These are phyloP conservation scores for Cassiopea andromeda DNA, from an alignment of 30 jellyfish, hydroid and myxozoan genomes.

Conservation along the genomic window DNA sequence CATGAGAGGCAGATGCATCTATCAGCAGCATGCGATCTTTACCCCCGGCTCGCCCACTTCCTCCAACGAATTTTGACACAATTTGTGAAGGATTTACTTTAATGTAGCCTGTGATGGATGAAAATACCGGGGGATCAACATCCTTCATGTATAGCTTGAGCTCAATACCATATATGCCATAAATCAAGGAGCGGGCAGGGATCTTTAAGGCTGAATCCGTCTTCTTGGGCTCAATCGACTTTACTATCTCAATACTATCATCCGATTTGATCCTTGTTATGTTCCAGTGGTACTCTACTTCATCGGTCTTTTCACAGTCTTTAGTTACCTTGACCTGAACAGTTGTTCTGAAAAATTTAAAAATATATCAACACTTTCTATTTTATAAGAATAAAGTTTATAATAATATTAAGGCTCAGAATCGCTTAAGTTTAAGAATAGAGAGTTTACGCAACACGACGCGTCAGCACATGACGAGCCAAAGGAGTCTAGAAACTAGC, in stretches of 20 bases:
- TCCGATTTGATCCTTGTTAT: conserved; percentile 9
- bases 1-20: conserved; percentile 72
- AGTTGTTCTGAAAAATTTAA: neutral
- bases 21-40: conserved; percentile 49
- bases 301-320: conserved; percentile 75
- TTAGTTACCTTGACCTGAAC: conserved; percentile 35
- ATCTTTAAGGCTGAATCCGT: conserved; percentile 54
- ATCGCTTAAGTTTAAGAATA: too few species aligned
- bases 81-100: conserved; percentile 61
- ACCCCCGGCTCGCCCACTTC: conserved; percentile 91
- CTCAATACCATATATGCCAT: conserved; percentile 57
- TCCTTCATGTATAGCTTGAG: conserved; percentile 64
- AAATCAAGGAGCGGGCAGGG: conserved; percentile 56
- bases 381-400: too few species aligned
- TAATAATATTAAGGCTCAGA: too few species aligned
- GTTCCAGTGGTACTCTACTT: conserved; percentile 64
- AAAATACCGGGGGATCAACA: conserved; percentile 52
- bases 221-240: conserved; percentile 16
- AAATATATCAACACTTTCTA: neutral
- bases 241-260: neutral
- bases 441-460: too few species aligned
- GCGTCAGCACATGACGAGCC: too few species aligned
- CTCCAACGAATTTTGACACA: conserved; percentile 79
- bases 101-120: conserved; percentile 69
- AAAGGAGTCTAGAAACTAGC: too few species aligned